These are phyloP conservation scores for Erebia aethiops DNA, from an alignment of 2,888 invertebrate species.

Conservation along the genomic window DNA sequence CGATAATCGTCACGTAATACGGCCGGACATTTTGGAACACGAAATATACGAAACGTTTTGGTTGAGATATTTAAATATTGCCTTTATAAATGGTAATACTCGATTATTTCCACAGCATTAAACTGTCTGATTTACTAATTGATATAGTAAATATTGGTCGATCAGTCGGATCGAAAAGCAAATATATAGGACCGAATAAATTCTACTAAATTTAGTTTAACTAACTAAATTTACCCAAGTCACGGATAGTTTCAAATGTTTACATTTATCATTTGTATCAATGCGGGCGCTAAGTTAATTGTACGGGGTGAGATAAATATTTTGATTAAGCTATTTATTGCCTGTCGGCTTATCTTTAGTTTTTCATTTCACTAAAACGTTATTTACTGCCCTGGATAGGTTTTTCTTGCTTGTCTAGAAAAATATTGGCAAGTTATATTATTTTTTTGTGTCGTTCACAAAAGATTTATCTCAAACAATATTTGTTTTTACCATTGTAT, in stretches of 20 bases:
- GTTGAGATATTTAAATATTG: conserved; percentile 14
- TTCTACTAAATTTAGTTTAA: conserved; percentile 33
- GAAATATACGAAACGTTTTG: conserved; percentile 2
- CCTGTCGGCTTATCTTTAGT: neutral
- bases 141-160: conserved; percentile 31
- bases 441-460: neutral
- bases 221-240: conserved; percentile 24
- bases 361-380: neutral
- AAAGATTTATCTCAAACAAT: too few species aligned
- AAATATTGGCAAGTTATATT: conserved; percentile 1
- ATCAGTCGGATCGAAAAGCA: neutral
- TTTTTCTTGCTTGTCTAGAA: neutral
- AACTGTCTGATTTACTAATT: conserved; percentile 40
- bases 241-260: conserved; percentile 31
- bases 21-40: neutral
- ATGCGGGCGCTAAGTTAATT: conserved; percentile 30
- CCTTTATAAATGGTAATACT: neutral
- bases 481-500: neutral
- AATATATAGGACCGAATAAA: conserved; percentile 23
- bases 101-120: conserved; percentile 17
- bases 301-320: conserved; percentile 9
- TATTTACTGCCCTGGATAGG: neutral
- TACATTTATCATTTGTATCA: conserved; percentile 26
- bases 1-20: conserved; percentile 5
- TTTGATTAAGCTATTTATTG: conserved; percentile 7